Evolutionary conservation across 2,888 invertebrate genomes (phyloP), one percentile per base, ranked within the genome.

Genomic region (Andrena fulva): DNA sequence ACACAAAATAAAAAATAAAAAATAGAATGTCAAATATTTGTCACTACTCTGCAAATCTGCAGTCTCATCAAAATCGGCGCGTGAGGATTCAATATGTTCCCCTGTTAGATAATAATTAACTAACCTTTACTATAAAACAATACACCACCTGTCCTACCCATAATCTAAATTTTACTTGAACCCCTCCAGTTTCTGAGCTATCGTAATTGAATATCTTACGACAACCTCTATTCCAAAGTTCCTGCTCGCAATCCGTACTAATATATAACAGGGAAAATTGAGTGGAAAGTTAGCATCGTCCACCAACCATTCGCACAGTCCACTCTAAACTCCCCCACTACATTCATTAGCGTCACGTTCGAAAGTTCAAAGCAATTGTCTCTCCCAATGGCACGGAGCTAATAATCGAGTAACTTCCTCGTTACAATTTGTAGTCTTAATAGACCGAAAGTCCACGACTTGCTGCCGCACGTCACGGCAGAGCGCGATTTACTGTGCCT

Each of bases 401-500:
- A 24, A 56, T 56, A 56, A 56, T 56, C 24, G 56, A 27, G 56
- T 27, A n/a, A 48, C 42, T 60, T 70, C 29, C 60, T 31, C 70
- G 20, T 70, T 60, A 20, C 42, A 60, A 31, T 70, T 42, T 27
- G 8, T 52, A 56, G 35, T 56, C 20, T 48, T 60, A 42, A 20
- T 42, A 70, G 5, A 48, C 12, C 20, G 59, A 20, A 70, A 70
- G 20, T 70, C 48, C 59, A 70, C 31, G 70, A 70, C 60, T 70
- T 70, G 56, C 70, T 60, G 48, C 29, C 2, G 29, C 20, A 2
- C 42, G 20, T 59, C 70, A 70, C 70, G 70, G 31, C 29, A 66
- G 12, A 66, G 66, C 33, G 35, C 56, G 31, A 73, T 73, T 66
- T 73, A 72, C 31, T 52, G 24, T 31, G 29, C 12, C 31, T 16